phyloP scores from a whole-genome alignment of 2,113 vertebrate genomes.

The Rattus norvegicus region DNA sequence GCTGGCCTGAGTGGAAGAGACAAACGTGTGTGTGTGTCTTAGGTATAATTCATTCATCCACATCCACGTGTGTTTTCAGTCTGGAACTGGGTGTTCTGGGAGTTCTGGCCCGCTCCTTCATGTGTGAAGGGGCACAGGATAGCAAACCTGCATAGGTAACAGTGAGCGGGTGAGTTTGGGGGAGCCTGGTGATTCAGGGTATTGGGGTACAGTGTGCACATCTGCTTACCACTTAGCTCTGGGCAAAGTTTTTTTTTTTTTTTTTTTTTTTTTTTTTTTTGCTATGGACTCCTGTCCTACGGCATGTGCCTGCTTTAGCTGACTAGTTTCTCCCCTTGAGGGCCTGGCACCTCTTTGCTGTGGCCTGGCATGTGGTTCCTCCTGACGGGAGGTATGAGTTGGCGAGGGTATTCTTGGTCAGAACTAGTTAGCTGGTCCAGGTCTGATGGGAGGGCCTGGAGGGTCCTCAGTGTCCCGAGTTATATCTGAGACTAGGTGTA shows the following conservation, averaged over 20 bases:
- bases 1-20: background rate
- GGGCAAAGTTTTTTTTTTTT: background rate
- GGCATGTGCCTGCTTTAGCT: background rate
- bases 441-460: background rate
- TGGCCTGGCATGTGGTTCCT: background rate
- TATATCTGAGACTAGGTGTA: rapidly evolving
- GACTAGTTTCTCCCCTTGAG: background rate
- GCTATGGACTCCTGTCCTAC: too few relatives aligned
- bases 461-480: rapidly evolving
- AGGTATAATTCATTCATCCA: too few relatives aligned
- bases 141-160: background rate
- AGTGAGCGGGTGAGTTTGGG: background rate
- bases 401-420: background rate
- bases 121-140: rapidly evolving
- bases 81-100: background rate
- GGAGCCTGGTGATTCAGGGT: background rate
- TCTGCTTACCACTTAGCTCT: rapidly evolving
- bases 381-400: too few relatives aligned
- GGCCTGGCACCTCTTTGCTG: background rate
- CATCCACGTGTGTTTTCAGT: background rate
- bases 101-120: too few relatives aligned
- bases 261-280: too few relatives aligned
- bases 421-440: too few relatives aligned
- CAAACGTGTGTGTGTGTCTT: background rate
- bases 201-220: too few relatives aligned